A percentile compares a stretch with the other conserved stretches of the same genome.
Evolutionary conservation across 2,797 vertebrate genomes (phyloP).

Genomic region (Hyperoplus immaculatus): DNA sequence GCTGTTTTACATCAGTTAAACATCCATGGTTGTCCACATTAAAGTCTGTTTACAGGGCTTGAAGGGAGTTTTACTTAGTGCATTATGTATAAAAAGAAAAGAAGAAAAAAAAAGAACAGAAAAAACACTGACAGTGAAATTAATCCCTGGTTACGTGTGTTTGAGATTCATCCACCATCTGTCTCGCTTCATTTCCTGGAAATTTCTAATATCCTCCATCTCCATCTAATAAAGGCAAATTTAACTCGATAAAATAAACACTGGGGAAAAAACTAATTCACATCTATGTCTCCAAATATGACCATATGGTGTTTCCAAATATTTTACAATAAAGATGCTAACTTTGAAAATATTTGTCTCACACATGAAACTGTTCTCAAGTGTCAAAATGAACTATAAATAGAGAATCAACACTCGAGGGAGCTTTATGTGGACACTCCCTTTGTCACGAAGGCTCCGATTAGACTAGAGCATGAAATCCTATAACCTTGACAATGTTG

Average conservation of each 20-base stretch:
- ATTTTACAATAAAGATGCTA: too few species aligned
- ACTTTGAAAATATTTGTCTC: background rate
- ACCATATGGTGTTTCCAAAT: conserved; percentile 4
- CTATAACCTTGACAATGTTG: background rate
- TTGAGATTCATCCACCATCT: background rate
- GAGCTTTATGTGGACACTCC: background rate
- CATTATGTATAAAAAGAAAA: too few species aligned
- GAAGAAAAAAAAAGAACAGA: too few species aligned
- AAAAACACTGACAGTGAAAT: background rate
- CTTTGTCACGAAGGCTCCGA: background rate
- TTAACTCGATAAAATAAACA: background rate
- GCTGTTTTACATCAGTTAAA: background rate
- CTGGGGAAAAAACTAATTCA: background rate
- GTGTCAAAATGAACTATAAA: background rate
- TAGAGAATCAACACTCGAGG: background rate
- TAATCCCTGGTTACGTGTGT: background rate
- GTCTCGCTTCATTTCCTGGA: conserved; percentile 29
- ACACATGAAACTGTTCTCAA: background rate
- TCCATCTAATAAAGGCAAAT: background rate
- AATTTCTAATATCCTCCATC: background rate
- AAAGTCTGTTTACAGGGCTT: background rate
- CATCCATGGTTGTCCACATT: background rate
- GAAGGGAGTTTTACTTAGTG: too few species aligned
- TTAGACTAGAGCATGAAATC: background rate
- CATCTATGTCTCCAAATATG: background rate